Base-by-base conservation (phyloP, 2,113 vertebrate genomes). In the Caloenas nicobarica region DNA sequence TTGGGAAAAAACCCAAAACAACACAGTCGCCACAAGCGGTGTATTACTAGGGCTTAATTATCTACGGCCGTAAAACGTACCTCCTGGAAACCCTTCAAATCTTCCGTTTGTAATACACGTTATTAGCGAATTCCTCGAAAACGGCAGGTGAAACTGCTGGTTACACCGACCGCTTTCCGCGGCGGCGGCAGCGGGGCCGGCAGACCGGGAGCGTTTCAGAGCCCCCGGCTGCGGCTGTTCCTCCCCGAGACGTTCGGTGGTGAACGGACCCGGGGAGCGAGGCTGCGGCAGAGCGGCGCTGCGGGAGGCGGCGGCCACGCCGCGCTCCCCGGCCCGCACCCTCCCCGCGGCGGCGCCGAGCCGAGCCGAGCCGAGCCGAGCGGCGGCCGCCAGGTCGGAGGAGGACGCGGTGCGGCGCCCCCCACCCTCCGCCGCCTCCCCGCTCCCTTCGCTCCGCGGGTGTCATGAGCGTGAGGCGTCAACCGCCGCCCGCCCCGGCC, bases 101-200 rank as follows among this genome's bases (percentile, higher is more conserved):
- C 51, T 25, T 12, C 50, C 10, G 21, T 7, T 13, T 1, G 18
- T 5, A 12, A 18, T 2, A 1, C 13, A 1, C 38, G 0, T 2
- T 5, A 1, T 1, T 7, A 22, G 42, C 0, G 26, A 26, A 3
- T 3, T 69, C 61, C 44, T 15, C 4, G 33, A 4, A 4, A n/a
- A 6, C 2, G 28, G 65, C 53, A 9, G 69, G 38, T 11, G 2
- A 3, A 22, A 23, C 25, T 0, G 34, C 76, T 3, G 33, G 8
- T 7, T 10, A 28, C 25, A 36, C 0, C 60, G 13, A 4, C 17
- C 4, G 0, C 54, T 18, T 6, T 3, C 22, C 18, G 79, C 46
- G 33, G 69, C 42, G 14, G 19, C 16, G 51, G 76, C n/a, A 8
- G 7, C 28, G n/a, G 36, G 29, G 42, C 31, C 11, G 57, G 51